These are phyloP conservation scores for Drosophila paulistorum DNA, from an alignment of 1,140 invertebrate genomes.

Conservation along the genomic window DNA sequence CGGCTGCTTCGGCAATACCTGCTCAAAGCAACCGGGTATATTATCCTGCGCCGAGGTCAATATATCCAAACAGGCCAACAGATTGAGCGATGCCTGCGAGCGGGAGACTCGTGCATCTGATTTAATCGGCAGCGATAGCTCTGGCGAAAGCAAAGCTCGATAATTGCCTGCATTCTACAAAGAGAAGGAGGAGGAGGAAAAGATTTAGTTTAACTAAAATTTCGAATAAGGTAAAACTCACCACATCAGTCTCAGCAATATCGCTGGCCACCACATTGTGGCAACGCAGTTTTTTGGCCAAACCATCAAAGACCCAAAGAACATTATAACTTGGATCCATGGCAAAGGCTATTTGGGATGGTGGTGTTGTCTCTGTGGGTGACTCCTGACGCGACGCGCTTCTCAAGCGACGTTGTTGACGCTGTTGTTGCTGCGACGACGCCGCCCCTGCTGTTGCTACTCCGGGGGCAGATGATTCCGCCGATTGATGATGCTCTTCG, in stretches of 20 bases:
- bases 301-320: slow-evolving; percentile 91
- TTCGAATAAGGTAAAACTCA: slow-evolving; percentile 25
- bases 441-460: slow-evolving; percentile 10
- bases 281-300: slow-evolving; percentile 89
- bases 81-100: slow-evolving; percentile 93
- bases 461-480: slow-evolving; percentile 20
- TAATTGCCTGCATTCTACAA: slow-evolving; percentile 71
- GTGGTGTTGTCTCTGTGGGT: slow-evolving; percentile 26
- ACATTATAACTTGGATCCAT: slow-evolving; percentile 95
- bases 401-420: slow-evolving; percentile 5
- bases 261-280: slow-evolving; percentile 92
- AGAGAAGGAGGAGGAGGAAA: background rate
- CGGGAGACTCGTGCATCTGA: slow-evolving; percentile 89
- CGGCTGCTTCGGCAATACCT: slow-evolving; percentile 70
- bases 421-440: slow-evolving; percentile 28
- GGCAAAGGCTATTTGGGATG: slow-evolving; percentile 76
- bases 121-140: slow-evolving; percentile 90
- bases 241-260: slow-evolving; percentile 70
- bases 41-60: slow-evolving; percentile 91
- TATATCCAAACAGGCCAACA: slow-evolving; percentile 95
- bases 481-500: slow-evolving; percentile 62
- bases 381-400: background rate
- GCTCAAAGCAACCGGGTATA: slow-evolving; percentile 83
- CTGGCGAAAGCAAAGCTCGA: slow-evolving; percentile 83
- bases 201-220: background rate